Percentiles rank a stretch among this genome's conserved stretches.
phyloP scores from a whole-genome alignment of 2,797 vertebrate genomes.

The Anisognathus igniventris region DNA sequence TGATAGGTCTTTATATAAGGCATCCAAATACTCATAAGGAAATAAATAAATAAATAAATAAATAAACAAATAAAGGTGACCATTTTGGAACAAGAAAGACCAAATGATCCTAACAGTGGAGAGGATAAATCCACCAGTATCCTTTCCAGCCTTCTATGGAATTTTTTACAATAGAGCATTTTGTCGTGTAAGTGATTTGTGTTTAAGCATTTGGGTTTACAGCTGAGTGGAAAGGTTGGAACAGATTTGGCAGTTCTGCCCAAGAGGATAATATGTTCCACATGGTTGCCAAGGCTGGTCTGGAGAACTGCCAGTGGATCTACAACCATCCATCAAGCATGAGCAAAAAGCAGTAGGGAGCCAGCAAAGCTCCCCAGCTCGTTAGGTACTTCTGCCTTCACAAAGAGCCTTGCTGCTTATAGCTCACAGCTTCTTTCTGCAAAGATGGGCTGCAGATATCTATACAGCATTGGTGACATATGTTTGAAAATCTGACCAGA shows the following conservation, averaged over 20 bases:
- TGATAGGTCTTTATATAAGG: neutral
- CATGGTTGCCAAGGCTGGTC: constrained; percentile 20
- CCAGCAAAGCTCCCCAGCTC: neutral
- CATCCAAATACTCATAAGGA: neutral
- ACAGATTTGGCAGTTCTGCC: constrained; percentile 31
- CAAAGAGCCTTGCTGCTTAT: neutral
- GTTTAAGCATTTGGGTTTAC: neutral
- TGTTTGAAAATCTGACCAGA: neutral
- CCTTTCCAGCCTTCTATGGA: constrained; percentile 28
- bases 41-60: neutral
- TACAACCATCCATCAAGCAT: constrained; percentile 13
- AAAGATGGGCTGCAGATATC: neutral
- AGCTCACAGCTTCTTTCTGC: neutral
- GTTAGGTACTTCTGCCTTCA: neutral
- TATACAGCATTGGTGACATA: neutral
- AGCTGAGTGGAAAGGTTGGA: constrained; percentile 24
- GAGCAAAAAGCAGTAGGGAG: neutral
- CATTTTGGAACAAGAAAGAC: neutral
- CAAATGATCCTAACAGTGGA: neutral
- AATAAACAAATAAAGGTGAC: neutral
- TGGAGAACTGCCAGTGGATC: constrained; percentile 17
- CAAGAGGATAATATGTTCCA: constrained; percentile 27
- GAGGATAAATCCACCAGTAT: neutral
- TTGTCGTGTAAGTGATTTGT: constrained; percentile 13
- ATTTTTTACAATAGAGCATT: neutral